These are phyloP conservation scores for Tolypeutes matacus DNA, from an alignment of 2,797 vertebrate species.

Conservation along the genomic window DNA sequence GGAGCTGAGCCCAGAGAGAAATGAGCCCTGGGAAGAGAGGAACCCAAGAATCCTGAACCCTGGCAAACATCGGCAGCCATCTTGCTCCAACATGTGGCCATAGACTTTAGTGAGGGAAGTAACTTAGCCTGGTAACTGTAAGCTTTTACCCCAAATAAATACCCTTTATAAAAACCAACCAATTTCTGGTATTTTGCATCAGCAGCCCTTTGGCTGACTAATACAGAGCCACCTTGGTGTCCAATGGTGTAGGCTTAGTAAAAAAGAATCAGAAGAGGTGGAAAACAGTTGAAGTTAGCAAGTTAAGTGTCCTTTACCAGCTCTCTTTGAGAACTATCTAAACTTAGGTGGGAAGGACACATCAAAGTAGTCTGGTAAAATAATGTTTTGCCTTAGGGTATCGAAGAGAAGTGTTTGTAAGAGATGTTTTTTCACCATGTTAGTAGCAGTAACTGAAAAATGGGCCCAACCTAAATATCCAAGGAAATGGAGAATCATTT, in stretches of 20 bases:
- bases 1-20: no score
- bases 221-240: background rate
- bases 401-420: background rate
- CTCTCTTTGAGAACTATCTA: conserved; percentile 8
- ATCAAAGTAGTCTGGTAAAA: conserved; percentile 24
- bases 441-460: background rate
- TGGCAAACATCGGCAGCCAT: no score
- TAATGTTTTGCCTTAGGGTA: background rate
- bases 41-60: no score
- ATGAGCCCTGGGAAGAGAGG: no score
- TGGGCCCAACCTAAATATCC: background rate
- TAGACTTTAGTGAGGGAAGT: no score
- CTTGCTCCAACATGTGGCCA: no score
- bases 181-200: no score
- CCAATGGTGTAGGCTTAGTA: background rate
- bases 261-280: background rate
- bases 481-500: background rate
- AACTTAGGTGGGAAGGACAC: conserved; percentile 3
- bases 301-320: conserved; percentile 17
- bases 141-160: no score
- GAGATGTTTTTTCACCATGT: background rate
- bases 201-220: no score
- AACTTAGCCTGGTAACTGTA: no score
- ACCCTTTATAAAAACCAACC: no score
- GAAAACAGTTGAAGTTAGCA: background rate